Percentiles rank a stretch among this genome's conserved stretches.
phyloP scores from a whole-genome alignment of 2,113 vertebrate species.

The Bubo blakistoni region DNA sequence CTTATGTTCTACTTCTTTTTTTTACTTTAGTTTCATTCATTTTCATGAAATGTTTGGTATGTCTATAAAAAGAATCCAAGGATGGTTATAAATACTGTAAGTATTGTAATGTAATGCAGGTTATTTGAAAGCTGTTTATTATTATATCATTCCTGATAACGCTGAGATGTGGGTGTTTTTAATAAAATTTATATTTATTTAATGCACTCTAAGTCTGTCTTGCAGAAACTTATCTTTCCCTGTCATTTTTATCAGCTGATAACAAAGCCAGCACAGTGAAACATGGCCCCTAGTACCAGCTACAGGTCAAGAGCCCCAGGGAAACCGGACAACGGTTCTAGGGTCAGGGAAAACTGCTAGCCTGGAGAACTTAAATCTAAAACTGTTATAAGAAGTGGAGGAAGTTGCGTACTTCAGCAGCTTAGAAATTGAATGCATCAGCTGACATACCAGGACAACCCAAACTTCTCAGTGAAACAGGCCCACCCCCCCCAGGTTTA shows the following conservation, averaged over 20 bases:
- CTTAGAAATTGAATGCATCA: background rate
- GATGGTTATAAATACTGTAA: slow-evolving; percentile 98
- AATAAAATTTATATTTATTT: slow-evolving; percentile 99
- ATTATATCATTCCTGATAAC: slow-evolving; percentile 99
- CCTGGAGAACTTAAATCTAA: background rate
- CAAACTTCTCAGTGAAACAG: background rate
- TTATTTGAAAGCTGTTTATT: slow-evolving; percentile 99
- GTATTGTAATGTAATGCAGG: slow-evolving; percentile 99
- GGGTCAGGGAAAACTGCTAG: background rate
- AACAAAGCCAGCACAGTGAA: background rate
- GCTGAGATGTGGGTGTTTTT: slow-evolving; percentile 99
- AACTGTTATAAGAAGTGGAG: background rate
- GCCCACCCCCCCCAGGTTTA: background rate
- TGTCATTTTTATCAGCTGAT: background rate
- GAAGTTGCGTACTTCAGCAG: background rate
- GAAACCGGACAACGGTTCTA: fast-evolving
- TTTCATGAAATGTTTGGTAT: slow-evolving; percentile 85
- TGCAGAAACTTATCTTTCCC: slow-evolving; percentile 44
- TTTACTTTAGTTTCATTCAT: slow-evolving; percentile 77
- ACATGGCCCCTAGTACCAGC: background rate
- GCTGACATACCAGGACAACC: background rate
- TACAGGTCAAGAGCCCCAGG: background rate
- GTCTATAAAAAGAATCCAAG: slow-evolving; percentile 82
- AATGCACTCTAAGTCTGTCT: slow-evolving; percentile 79
- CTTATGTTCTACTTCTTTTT: slow-evolving; percentile 75